Conservation (phyloP, 2,113 vertebrate genomes). For the Raphicerus campestris region DNA sequence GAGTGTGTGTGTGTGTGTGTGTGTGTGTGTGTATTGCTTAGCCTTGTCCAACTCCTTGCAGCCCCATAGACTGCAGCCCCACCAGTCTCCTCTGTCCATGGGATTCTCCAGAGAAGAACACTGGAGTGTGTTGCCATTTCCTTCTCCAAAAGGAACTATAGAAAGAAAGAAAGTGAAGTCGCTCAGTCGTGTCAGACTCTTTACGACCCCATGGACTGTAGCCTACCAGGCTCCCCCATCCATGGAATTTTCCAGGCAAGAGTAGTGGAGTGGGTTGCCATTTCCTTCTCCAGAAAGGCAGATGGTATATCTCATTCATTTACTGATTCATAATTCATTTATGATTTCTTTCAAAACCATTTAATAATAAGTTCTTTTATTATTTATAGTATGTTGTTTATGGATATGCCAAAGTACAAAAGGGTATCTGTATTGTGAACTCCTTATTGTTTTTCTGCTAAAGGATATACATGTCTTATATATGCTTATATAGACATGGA, state of each 20-base stretch:
- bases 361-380: background rate
- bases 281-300: background rate
- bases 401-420: background rate
- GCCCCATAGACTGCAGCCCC: background rate
- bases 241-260: background rate
- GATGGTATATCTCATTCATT: background rate
- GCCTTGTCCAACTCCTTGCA: background rate
- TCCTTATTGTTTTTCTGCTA: background rate
- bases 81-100: background rate
- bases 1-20: background rate
- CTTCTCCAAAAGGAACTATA: background rate
- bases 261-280: background rate
- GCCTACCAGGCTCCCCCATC: background rate
- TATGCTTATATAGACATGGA: background rate
- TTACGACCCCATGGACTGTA: background rate
- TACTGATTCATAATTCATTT: background rate
- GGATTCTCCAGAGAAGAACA: background rate
- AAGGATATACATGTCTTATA: background rate
- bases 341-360: background rate
- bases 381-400: background rate
- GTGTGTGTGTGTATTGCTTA: background rate
- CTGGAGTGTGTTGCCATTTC: background rate
- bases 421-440: background rate
- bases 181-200: accelerated
- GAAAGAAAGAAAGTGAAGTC: background rate